A percentile compares a stretch with the other conserved stretches of the same genome.
Conservation (phyloP, 2,888 invertebrate genomes). For the Rotaria macrura region DNA sequence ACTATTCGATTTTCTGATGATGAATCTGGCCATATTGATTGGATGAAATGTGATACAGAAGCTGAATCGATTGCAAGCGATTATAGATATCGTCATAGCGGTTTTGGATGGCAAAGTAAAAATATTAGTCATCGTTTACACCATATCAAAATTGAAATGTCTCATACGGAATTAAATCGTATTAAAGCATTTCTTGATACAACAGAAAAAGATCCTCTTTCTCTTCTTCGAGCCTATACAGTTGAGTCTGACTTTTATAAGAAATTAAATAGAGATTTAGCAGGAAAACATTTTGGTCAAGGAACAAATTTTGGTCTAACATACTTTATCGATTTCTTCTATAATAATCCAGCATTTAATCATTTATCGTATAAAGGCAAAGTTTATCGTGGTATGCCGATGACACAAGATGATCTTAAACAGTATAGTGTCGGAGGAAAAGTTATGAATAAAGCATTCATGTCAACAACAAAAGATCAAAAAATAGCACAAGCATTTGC, state of each 20-base stretch:
- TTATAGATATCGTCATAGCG: neutral
- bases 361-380: neutral
- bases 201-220: neutral
- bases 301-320: neutral
- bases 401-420: neutral
- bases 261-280: neutral
- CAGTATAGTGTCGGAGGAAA: neutral
- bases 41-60: neutral
- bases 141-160: neutral
- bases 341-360: neutral
- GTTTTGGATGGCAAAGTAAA: neutral
- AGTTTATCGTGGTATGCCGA: neutral
- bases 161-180: neutral
- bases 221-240: neutral
- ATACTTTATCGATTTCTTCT: conserved; percentile 4
- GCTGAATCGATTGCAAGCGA: neutral
- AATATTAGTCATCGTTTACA: neutral
- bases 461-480: neutral
- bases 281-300: neutral
- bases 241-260: neutral
- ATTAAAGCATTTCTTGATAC: neutral
- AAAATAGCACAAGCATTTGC: neutral
- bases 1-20: neutral
- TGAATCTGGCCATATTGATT: neutral
- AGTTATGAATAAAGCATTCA: neutral